Evolutionary conservation across 2,888 invertebrate genomes (phyloP).

Genomic region (Drosophila pseudotalamancana): DNA sequence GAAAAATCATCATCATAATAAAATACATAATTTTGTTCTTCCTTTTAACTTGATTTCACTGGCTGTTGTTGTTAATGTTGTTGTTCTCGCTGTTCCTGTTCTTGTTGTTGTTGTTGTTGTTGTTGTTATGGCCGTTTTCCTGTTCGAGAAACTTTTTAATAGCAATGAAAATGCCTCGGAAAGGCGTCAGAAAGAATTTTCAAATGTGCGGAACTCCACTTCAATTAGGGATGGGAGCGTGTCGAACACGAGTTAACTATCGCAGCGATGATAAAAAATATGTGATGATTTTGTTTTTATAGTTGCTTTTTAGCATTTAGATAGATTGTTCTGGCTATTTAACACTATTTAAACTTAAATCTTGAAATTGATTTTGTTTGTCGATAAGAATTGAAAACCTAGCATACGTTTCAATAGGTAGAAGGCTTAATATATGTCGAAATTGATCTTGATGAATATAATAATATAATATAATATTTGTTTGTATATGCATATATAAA

Average conservation of each 20-base stretch:
- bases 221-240: conserved; percentile 13
- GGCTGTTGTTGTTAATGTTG: conserved; percentile 1
- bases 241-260: neutral
- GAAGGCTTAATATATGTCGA: too few species aligned
- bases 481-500: neutral
- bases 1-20: conserved; percentile 64
- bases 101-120: conserved; percentile 25
- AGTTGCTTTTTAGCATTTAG: neutral
- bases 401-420: too few species aligned
- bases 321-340: too few species aligned
- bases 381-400: neutral
- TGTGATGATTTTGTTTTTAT: too few species aligned
- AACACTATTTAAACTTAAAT: too few species aligned
- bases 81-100: conserved; percentile 23
- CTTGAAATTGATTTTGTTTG: too few species aligned
- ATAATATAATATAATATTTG: neutral
- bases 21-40: conserved; percentile 46
- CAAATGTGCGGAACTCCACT: conserved; percentile 60
- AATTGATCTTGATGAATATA: neutral
- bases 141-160: conserved; percentile 74
- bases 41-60: conserved; percentile 11
- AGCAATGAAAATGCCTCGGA: conserved; percentile 62
- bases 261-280: too few species aligned
- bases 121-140: conserved; percentile 37
- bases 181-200: conserved; percentile 60